These are phyloP conservation scores for Lycorma delicatula DNA, from an alignment of 1,140 invertebrate genomes.

Conservation along the genomic window DNA sequence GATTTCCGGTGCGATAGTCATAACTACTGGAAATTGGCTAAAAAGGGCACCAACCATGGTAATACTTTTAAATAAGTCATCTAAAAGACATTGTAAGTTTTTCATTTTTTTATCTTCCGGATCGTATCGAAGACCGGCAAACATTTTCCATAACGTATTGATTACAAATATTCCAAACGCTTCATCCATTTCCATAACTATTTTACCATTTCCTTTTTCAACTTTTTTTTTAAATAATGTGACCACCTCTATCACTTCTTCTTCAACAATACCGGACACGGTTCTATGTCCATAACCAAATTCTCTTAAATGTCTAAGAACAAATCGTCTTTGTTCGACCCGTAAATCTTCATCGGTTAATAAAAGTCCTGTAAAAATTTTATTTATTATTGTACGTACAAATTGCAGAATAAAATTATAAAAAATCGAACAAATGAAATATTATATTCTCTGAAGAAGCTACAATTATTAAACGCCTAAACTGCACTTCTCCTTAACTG, in stretches of 20 bases:
- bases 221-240: conserved; percentile 43
- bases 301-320: conserved; percentile 65
- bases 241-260: conserved; percentile 53
- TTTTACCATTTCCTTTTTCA: conserved; percentile 17
- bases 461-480: no score
- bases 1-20: conserved; percentile 59
- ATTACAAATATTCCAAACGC: conserved; percentile 66
- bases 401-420: no score
- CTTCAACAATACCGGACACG: conserved; percentile 60
- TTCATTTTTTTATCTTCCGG: conserved; percentile 54
- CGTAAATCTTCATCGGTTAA: conserved; percentile 69
- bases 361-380: conserved; percentile 44
- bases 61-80: conserved; percentile 56
- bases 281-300: conserved; percentile 70
- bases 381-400: no score
- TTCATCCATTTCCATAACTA: conserved; percentile 53
- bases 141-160: conserved; percentile 81
- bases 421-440: no score
- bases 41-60: conserved; percentile 71
- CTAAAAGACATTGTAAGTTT: conserved; percentile 56
- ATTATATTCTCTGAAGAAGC: no score
- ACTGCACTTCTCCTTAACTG: no score
- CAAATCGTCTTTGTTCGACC: conserved; percentile 74
- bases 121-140: conserved; percentile 59
- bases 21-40: conserved; percentile 67